phyloP scores from a whole-genome alignment of 1,140 invertebrate genomes.

The Mylabris phalerata region DNA sequence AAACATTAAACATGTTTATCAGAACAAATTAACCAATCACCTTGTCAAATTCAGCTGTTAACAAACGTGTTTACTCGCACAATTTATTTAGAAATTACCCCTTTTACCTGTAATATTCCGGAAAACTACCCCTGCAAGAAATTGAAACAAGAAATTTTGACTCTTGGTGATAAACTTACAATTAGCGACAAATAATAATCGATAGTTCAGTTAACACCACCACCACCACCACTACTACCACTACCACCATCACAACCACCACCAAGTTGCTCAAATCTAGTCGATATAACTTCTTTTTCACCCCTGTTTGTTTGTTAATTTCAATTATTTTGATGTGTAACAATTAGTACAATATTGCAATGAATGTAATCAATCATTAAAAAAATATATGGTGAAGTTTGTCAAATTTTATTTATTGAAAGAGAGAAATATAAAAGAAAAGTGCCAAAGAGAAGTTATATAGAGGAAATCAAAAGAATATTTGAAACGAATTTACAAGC shows the following conservation, averaged over 20 bases:
- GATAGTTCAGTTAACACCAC: background rate
- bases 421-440: conserved; percentile 11
- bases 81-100: conserved; percentile 5
- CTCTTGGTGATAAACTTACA: background rate
- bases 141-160: conserved; percentile 6
- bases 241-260: background rate
- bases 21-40: conserved; percentile 14
- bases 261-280: conserved; percentile 21
- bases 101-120: background rate
- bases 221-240: background rate
- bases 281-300: conserved; percentile 3
- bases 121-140: background rate
- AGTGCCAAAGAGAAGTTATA: conserved; percentile 11
- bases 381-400: conserved; percentile 5
- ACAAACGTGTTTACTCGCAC: conserved; percentile 18
- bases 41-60: conserved; percentile 18
- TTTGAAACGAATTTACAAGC: conserved; percentile 24
- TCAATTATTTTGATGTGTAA: conserved; percentile 1
- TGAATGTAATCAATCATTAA: too few relatives aligned
- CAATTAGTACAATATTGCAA: conserved; percentile 13
- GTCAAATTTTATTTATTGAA: conserved; percentile 1
- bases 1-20: background rate
- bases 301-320: background rate
- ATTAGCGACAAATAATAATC: background rate
- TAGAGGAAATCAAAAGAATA: conserved; percentile 9